phyloP scores from a whole-genome alignment of 2,113 vertebrate species.

The mouse (Mus musculus) region GRCm39 chr10:89027001-89027500 shows the following conservation, averaged over 20 bases:
- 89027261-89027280: not conserved
- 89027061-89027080: not conserved
- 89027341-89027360: not conserved
- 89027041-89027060: not conserved
- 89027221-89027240: not conserved
- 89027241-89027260: not conserved
- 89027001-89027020: not conserved
- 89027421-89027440: not conserved
- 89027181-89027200: not conserved
- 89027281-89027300: not conserved
- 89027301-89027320: constrained; percentile 1
- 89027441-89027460: not conserved
- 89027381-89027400: not conserved
- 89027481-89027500: not conserved
- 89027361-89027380: not conserved
- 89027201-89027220: no score
- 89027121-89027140: no score
- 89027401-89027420: not conserved
- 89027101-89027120: not conserved
- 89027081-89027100: not conserved
- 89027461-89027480: not conserved
- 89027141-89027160: no score
- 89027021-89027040: not conserved
- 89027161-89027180: no score
- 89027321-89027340: not conserved